phyloP scores from a whole-genome alignment of 2,888 invertebrate genomes.

The Branchipolynoe longqiensis region DNA sequence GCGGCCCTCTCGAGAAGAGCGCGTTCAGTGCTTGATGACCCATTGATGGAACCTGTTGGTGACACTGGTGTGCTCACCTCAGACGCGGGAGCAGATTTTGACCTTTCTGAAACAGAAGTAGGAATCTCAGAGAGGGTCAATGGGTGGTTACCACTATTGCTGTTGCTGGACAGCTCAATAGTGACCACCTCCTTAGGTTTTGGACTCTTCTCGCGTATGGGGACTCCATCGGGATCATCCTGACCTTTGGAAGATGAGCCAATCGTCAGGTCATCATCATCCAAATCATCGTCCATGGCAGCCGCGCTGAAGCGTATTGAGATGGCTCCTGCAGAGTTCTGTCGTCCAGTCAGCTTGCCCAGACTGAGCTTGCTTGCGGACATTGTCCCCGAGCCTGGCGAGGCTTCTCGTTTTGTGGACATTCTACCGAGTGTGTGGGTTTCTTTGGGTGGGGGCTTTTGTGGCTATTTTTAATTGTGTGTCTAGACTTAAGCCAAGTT shows the following conservation, averaged over 20 bases:
- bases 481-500: too few relatives aligned
- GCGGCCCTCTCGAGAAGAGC: background rate
- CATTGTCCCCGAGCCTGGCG: conserved; percentile 5
- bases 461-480: too few relatives aligned
- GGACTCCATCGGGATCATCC: background rate
- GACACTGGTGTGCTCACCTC: conserved; percentile 51
- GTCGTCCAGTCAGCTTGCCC: conserved; percentile 25
- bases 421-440: too few relatives aligned
- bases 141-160: too few relatives aligned
- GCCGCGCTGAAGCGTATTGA: conserved; percentile 55
- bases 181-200: conserved; percentile 29
- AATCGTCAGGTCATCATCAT: conserved; percentile 43
- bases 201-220: background rate
- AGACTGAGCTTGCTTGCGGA: conserved; percentile 29
- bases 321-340: conserved; percentile 49
- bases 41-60: background rate
- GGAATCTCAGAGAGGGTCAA: background rate
- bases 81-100: conserved; percentile 53
- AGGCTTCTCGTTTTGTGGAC: conserved; percentile 10
- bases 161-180: background rate
- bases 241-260: background rate
- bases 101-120: background rate
- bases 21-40: background rate
- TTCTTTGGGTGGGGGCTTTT: too few relatives aligned
- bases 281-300: conserved; percentile 45